A percentile compares a stretch with the other conserved stretches of the same genome.
These are phyloP conservation scores for Pampusana beccarii DNA, from an alignment of 2,113 vertebrate genomes.

Conservation along the genomic window DNA sequence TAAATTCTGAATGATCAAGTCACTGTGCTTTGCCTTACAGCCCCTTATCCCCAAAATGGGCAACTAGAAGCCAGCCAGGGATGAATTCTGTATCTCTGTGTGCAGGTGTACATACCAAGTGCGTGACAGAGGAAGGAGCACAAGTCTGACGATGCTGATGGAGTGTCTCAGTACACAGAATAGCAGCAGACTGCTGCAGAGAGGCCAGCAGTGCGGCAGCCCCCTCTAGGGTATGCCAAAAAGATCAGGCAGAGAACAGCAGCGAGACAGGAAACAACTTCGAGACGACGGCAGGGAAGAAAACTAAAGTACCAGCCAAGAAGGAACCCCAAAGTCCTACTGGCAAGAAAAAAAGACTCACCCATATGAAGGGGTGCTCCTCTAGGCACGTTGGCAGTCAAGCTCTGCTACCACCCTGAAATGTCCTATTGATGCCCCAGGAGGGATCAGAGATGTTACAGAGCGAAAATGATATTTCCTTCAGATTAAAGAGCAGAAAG, in stretches of 20 bases:
- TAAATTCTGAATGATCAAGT: background rate
- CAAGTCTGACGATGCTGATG: background rate
- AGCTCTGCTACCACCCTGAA: background rate
- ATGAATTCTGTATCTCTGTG: background rate
- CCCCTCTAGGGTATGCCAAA: conserved; percentile 26
- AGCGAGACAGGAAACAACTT: background rate
- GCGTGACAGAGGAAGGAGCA: background rate
- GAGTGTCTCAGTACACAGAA: background rate
- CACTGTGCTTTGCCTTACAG: background rate
- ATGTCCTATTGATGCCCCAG: background rate
- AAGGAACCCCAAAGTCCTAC: background rate
- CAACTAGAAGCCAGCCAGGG: background rate
- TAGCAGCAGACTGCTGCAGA: background rate
- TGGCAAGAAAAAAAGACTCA: background rate
- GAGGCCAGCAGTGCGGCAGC: conserved; percentile 14
- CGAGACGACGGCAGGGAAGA: background rate
- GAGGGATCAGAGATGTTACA: background rate
- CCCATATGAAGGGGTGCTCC: background rate
- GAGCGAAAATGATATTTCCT: background rate
- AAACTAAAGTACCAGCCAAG: background rate
- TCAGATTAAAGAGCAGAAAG: background rate
- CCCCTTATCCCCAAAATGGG: accelerated
- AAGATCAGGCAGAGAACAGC: background rate
- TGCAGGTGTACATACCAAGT: background rate
- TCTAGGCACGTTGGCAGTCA: accelerated